These are phyloP conservation scores for Pelmatolapia mariae DNA, from an alignment of 2,113 vertebrate species.

Conservation along the genomic window DNA sequence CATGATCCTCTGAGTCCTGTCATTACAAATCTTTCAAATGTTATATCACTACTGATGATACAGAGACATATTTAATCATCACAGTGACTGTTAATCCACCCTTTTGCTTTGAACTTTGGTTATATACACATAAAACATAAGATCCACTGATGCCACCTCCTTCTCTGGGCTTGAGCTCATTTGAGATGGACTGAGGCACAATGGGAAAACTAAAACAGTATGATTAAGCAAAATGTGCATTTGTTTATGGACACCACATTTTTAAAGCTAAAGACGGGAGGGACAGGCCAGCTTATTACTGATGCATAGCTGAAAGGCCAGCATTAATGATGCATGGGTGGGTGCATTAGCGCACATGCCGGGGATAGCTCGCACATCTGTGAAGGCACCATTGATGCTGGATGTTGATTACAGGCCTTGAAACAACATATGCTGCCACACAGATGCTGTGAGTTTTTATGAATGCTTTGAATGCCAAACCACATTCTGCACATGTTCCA, in stretches of 20 bases:
- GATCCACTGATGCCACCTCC: neutral
- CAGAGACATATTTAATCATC: rapidly evolving
- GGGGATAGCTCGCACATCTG: neutral
- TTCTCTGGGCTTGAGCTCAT: neutral
- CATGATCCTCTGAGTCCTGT: neutral
- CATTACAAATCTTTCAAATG: neutral
- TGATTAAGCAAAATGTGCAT: neutral
- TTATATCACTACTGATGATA: neutral
- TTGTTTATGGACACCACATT: neutral
- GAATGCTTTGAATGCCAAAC: neutral
- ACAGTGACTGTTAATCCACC: neutral
- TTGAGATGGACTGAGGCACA: neutral
- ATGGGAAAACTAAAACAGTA: neutral
- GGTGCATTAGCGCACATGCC: neutral
- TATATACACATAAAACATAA: neutral
- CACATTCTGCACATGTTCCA: neutral
- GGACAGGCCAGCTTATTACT: neutral
- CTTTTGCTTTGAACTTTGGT: neutral
- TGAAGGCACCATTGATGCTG: neutral
- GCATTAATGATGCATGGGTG: neutral
- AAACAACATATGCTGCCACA: neutral
- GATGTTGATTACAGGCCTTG: neutral
- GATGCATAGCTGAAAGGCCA: neutral
- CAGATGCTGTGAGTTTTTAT: neutral
- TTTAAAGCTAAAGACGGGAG: neutral